These are phyloP conservation scores for Aromia moschata DNA, from an alignment of 2,888 invertebrate genomes.

Conservation along the genomic window DNA sequence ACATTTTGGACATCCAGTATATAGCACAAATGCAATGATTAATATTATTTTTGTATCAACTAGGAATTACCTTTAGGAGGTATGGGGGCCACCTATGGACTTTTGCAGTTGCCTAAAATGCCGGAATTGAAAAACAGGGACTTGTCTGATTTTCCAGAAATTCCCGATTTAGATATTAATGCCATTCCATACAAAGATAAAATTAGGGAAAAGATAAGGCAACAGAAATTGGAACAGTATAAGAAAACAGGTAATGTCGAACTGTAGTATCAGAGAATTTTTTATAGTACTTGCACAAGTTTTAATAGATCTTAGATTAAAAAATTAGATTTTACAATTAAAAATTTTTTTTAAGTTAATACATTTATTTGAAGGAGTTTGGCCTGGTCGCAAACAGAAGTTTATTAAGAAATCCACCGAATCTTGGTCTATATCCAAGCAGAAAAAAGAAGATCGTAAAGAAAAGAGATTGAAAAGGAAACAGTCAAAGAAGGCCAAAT, in stretches of 20 bases:
- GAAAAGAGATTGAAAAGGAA: constrained; percentile 71
- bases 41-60: constrained; percentile 27
- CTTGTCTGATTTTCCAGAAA: constrained; percentile 65
- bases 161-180: constrained; percentile 76
- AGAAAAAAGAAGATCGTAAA: constrained; percentile 73
- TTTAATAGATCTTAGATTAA: too few species aligned
- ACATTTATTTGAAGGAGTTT: constrained; percentile 48
- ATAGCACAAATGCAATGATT: too few species aligned
- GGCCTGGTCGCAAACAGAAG: constrained; percentile 60
- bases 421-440: constrained; percentile 82
- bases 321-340: too few species aligned
- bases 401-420: constrained; percentile 69
- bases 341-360: neutral
- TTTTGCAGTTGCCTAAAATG: constrained; percentile 93
- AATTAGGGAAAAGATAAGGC: constrained; percentile 77
- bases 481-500: constrained; percentile 66
- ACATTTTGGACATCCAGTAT: too few species aligned
- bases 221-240: constrained; percentile 76
- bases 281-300: too few species aligned
- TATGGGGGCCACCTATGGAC: constrained; percentile 88
- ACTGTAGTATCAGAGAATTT: too few species aligned
- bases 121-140: constrained; percentile 85
- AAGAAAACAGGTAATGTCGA: constrained; percentile 73
- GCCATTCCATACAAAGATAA: constrained; percentile 82
- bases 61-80: constrained; percentile 84